Percentiles rank a stretch among this genome's conserved stretches.
phyloP scores from a whole-genome alignment of 2,113 vertebrate genomes.

The Campylomormyrus tamandua region DNA sequence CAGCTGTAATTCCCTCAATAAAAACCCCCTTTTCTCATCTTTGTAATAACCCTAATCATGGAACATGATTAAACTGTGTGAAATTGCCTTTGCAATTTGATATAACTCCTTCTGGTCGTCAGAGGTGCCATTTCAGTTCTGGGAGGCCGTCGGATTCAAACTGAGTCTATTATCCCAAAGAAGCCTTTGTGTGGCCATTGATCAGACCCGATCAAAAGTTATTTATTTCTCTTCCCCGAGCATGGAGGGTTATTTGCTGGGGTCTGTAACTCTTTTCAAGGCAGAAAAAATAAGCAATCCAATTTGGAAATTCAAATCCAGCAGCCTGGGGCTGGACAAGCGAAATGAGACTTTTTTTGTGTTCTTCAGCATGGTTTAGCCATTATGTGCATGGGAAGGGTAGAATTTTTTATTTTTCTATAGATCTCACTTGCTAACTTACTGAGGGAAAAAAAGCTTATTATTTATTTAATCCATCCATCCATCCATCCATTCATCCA shows the following conservation, averaged over 20 bases:
- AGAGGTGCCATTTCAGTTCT: neutral
- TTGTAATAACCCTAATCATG: constrained; percentile 10
- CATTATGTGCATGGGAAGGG: neutral
- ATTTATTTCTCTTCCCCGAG: neutral
- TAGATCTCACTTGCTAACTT: neutral
- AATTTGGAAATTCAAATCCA: constrained; percentile 12
- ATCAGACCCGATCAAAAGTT: constrained; percentile 10
- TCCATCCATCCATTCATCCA: neutral
- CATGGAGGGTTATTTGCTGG: neutral
- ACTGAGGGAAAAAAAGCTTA: neutral
- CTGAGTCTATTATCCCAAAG: constrained; percentile 2
- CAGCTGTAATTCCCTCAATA: constrained; percentile 12
- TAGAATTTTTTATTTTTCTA: neutral
- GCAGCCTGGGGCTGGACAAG: neutral
- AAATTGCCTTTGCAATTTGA: constrained; percentile 11
- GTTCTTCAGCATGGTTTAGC: neutral
- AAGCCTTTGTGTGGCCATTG: neutral
- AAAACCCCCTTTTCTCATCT: neutral
- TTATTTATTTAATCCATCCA: neutral
- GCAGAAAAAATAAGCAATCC: neutral
- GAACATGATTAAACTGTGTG: constrained; percentile 14
- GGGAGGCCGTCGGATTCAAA: neutral
- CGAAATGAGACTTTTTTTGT: neutral
- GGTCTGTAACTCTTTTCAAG: neutral
- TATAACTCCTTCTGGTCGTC: neutral